These are phyloP conservation scores for Acanthurus tractus DNA, from an alignment of 2,797 vertebrate genomes.

Conservation along the genomic window DNA sequence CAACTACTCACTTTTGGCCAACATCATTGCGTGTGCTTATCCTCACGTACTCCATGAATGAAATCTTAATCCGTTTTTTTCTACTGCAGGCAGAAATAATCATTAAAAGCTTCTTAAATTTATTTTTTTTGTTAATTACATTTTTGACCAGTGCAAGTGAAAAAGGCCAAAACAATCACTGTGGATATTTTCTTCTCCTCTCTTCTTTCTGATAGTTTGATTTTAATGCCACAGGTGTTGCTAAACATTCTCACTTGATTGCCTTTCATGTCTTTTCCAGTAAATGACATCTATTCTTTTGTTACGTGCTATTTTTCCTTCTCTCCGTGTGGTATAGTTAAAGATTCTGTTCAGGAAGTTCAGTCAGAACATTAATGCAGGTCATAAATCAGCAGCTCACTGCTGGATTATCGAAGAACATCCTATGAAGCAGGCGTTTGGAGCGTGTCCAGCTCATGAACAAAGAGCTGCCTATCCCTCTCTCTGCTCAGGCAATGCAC, in stretches of 20 bases:
- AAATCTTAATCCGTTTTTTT: conserved; percentile 43
- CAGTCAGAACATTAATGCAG: conserved; percentile 77
- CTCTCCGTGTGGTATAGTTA: conserved; percentile 40
- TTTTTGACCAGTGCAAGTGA: background rate
- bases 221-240: conserved; percentile 30
- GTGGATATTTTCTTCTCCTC: background rate
- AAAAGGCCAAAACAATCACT: background rate
- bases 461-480: conserved; percentile 75
- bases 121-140: background rate
- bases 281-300: conserved; percentile 21
- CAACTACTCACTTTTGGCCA: conserved; percentile 39
- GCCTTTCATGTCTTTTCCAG: too few relatives aligned
- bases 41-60: conserved; percentile 47
- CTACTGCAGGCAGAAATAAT: conserved; percentile 24
- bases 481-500: conserved; percentile 54
- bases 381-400: conserved; percentile 81
- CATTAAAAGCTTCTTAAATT: background rate
- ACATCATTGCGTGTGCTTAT: conserved; percentile 35
- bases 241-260: background rate
- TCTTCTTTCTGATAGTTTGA: background rate
- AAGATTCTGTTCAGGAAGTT: conserved; percentile 77
- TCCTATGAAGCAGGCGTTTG: conserved; percentile 73
- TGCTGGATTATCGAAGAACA: conserved; percentile 80
- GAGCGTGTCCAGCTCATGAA: conserved; percentile 73
- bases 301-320: conserved; percentile 33